Conservation (phyloP, 2,797 vertebrate genomes). For the Synanceia verrucosa region DNA sequence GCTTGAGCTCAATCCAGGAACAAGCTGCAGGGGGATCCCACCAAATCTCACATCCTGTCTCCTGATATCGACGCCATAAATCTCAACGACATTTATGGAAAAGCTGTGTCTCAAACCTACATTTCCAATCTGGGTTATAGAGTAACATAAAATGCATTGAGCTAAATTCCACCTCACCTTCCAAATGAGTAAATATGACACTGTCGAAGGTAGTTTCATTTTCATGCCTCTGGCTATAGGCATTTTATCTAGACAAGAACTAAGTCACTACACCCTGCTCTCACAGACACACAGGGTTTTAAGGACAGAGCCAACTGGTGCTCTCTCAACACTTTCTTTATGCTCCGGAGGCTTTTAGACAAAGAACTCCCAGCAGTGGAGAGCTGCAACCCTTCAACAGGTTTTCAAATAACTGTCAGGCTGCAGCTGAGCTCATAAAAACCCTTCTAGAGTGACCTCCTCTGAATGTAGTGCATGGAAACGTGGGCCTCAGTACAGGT, state of each 20-base stretch:
- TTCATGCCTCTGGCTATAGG: slow-evolving; percentile 16
- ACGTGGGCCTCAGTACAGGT: slow-evolving; percentile 46
- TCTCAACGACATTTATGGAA: slow-evolving; percentile 41
- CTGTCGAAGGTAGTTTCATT: neutral
- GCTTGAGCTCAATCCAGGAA: slow-evolving; percentile 53
- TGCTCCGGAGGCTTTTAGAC: slow-evolving; percentile 46
- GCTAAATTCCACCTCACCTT: slow-evolving; percentile 37
- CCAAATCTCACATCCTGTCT: slow-evolving; percentile 55
- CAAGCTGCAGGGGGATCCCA: slow-evolving; percentile 56
- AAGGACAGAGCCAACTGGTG: slow-evolving; percentile 43
- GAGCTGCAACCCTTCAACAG: slow-evolving; percentile 39
- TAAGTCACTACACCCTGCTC: slow-evolving; percentile 22
- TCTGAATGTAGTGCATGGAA: slow-evolving; percentile 39
- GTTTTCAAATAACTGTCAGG: slow-evolving; percentile 55
- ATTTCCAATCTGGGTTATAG: slow-evolving; percentile 28
- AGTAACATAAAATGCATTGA: slow-evolving; percentile 23
- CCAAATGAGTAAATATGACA: slow-evolving; percentile 32
- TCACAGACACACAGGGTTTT: slow-evolving; percentile 29
- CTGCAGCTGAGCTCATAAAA: slow-evolving; percentile 57
- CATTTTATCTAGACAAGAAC: slow-evolving; percentile 20
- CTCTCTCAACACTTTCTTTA: slow-evolving; percentile 57
- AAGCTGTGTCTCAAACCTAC: slow-evolving; percentile 21
- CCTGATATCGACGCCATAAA: slow-evolving; percentile 51
- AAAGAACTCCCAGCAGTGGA: slow-evolving; percentile 14
- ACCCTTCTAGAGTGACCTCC: slow-evolving; percentile 39